phyloP scores from a whole-genome alignment of 2,113 vertebrate species.

The Illadopsis cleaveri region DNA sequence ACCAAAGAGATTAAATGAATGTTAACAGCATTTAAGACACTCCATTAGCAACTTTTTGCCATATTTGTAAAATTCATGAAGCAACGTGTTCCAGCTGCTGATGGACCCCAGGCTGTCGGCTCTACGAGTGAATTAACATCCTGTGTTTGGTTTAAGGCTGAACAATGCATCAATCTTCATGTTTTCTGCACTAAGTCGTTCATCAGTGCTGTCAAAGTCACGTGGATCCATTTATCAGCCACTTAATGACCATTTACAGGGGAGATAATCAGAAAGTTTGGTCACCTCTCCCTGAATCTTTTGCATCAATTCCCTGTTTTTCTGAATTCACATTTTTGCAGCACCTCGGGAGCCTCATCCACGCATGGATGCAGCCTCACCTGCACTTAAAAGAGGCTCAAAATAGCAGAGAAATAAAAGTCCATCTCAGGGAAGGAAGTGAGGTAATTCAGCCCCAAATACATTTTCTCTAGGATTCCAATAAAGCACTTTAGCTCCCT shows the following conservation, averaged over 20 bases:
- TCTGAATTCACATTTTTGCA: not conserved
- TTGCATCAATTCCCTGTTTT: not conserved
- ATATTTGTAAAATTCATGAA: slow-evolving; percentile 47
- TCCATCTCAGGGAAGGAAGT: not conserved
- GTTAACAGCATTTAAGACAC: slow-evolving; percentile 56
- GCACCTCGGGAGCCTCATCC: not conserved
- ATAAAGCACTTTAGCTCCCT: not conserved
- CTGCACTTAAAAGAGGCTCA: not conserved
- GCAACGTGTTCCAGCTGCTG: slow-evolving; percentile 2
- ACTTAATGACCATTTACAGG: not conserved
- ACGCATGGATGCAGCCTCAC: too few species aligned
- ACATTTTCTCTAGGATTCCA: not conserved
- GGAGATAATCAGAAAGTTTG: not conserved
- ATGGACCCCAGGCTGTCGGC: not conserved
- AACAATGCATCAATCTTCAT: not conserved
- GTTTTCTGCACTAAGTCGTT: not conserved
- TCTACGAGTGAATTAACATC: not conserved
- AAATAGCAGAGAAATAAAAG: not conserved
- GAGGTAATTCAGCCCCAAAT: not conserved
- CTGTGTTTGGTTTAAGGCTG: not conserved
- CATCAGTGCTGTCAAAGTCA: not conserved
- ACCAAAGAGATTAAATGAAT: slow-evolving; percentile 40
- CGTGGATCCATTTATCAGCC: not conserved
- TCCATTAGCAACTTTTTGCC: slow-evolving; percentile 44
- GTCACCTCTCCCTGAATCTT: not conserved